phyloP scores from a whole-genome alignment of 1,140 invertebrate genomes.

The Magallana gigas region DNA sequence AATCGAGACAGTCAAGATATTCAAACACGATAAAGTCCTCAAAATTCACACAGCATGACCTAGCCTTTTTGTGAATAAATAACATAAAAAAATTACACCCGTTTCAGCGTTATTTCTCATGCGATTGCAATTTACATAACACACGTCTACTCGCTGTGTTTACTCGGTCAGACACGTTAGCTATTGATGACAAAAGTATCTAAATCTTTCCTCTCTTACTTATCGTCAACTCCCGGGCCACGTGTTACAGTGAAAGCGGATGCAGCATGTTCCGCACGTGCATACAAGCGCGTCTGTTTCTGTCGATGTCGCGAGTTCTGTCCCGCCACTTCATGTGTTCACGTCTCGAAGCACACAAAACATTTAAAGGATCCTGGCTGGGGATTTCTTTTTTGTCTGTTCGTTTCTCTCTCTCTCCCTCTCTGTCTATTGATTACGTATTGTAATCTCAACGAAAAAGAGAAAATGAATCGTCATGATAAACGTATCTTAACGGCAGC shows the following conservation, averaged over 20 bases:
- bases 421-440: neutral
- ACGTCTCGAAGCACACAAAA: constrained; percentile 2
- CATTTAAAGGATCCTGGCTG: constrained; percentile 11
- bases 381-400: constrained; percentile 3
- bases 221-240: neutral
- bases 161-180: too few relatives aligned
- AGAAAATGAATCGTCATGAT: constrained; percentile 10
- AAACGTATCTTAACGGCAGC: neutral
- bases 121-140: too few relatives aligned
- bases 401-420: neutral
- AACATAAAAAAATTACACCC: neutral
- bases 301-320: neutral
- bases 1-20: constrained; percentile 16
- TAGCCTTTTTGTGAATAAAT: neutral
- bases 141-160: too few relatives aligned
- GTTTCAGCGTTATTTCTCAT: neutral
- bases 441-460: neutral
- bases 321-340: constrained; percentile 21
- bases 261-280: neutral
- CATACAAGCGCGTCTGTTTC: constrained; percentile 1
- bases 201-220: neutral
- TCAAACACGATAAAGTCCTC: neutral
- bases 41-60: constrained; percentile 1
- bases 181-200: constrained; percentile 3
- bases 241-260: constrained; percentile 26